These are phyloP conservation scores for Apoda limacodes DNA, from an alignment of 2,888 invertebrate genomes.

Conservation along the genomic window DNA sequence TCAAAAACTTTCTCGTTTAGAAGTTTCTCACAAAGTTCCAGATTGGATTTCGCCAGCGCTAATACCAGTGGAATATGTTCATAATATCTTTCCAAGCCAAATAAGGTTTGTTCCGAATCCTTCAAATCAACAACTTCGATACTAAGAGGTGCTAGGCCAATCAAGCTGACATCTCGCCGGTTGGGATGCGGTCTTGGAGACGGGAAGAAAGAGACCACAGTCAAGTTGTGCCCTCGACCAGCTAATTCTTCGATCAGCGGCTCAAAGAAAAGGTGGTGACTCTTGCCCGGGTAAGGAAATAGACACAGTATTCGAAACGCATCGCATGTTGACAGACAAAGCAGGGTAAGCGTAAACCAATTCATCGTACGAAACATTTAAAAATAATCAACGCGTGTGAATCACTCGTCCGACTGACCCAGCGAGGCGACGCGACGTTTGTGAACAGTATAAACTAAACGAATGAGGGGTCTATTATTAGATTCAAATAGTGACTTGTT, in stretches of 20 bases:
- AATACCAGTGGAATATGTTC: conserved; percentile 22
- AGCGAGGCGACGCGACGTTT: too few relatives aligned
- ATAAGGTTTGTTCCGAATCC: conserved; percentile 22
- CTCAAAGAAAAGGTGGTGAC: conserved; percentile 59
- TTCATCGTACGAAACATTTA: too few relatives aligned
- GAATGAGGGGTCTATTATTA: too few relatives aligned
- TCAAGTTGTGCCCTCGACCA: conserved; percentile 50
- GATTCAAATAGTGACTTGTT: too few relatives aligned
- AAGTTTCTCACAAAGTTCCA: conserved; percentile 30
- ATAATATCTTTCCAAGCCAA: conserved; percentile 22
- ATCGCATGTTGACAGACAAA: too few relatives aligned
- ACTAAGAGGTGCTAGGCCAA: conserved; percentile 25
- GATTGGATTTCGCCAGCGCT: conserved; percentile 23
- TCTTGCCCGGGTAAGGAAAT: conserved; percentile 55
- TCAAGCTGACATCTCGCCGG: conserved; percentile 34
- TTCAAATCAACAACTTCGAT: conserved; percentile 32
- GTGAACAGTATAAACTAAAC: too few relatives aligned
- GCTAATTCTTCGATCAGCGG: conserved; percentile 49
- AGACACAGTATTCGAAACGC: conserved; percentile 42
- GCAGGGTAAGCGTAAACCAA: too few relatives aligned
- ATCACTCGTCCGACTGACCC: too few relatives aligned
- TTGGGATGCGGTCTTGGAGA: conserved; percentile 19
- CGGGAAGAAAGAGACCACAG: conserved; percentile 58
- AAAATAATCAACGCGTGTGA: too few relatives aligned
- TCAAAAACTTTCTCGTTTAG: conserved; percentile 31